Base-by-base conservation (phyloP, 30 jellyfish, hydroid and myxozoan genomes). In the Rhopilema esculentum region DNA sequence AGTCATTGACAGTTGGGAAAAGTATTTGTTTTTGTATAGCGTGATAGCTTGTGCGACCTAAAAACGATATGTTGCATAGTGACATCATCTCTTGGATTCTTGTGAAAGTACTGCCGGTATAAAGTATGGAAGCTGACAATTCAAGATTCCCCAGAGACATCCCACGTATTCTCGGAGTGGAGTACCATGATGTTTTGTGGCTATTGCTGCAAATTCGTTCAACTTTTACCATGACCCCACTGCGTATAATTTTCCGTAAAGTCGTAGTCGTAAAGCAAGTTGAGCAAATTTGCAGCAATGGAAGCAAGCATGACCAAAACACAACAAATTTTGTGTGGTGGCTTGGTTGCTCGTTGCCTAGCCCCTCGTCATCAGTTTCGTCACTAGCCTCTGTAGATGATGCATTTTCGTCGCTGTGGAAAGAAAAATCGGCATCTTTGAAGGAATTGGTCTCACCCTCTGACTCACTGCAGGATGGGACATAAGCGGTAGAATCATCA, bases 251-350 rank as follows among this genome's bases (percentile, higher is more conserved):
- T 70, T 26, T 25, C 25, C 40, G 21, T 69, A 80, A 32, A 40
- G 24, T 69, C 23, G 90, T 66, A 65, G 79, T 80, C 32, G 81
- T 9, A 22, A 16, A 33, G 48, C 89, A 80, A 28, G 31, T 49
- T 23, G 81, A 0, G 50, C 82, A 64, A 64, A 80, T 9, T 25
- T 21, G 20, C 49, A 80, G 32, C 72, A 66, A 63, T 50, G 80
- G 68, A 9, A 80, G 82, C 48, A 80, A 71, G 72, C 75, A 80
- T 31, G 29, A 65, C 90, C 82, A 80, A 80, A 80, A 80, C 12
- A 80, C 83, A 27, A 83, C 52, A 71, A 40, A 69, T 61, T 68
- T 83, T 68, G 92, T 67, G 4, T 83, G 30, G 25, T 83, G 64
- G 53, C 50, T 68, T 52, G 77, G 92, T 24, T 49, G 65, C 27